Evolutionary conservation across 2,113 vertebrate species (phyloP).

Genomic region (Leptodactylus fuscus): DNA sequence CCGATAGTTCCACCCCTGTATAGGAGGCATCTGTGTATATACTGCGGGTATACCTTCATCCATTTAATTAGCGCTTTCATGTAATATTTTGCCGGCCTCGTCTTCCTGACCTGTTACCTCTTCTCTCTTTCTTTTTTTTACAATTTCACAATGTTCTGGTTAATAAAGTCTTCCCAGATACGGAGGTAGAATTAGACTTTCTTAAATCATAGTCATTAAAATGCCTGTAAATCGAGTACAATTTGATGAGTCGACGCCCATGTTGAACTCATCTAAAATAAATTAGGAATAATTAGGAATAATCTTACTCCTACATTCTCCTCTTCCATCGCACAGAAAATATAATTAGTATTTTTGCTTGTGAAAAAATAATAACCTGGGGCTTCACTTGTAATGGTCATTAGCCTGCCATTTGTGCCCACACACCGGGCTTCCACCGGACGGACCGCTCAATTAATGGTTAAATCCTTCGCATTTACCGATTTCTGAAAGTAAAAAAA

Average conservation of each 20-base stretch:
- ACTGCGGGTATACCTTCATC: not conserved
- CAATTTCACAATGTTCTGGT: not conserved
- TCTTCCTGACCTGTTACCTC: not conserved
- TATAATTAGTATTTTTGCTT: constrained; percentile 32
- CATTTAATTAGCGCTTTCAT: not conserved
- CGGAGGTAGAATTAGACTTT: constrained; percentile 1
- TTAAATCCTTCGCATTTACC: not conserved
- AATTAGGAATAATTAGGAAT: constrained; percentile 33
- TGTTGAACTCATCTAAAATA: constrained; percentile 38
- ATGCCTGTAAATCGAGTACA: constrained; percentile 14
- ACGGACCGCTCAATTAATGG: constrained; percentile 18
- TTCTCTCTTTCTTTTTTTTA: not conserved
- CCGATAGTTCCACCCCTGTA: no score
- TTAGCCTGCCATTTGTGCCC: constrained; percentile 44
- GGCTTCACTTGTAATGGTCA: constrained; percentile 20
- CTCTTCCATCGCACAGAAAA: constrained; percentile 4
- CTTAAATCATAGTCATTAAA: constrained; percentile 33
- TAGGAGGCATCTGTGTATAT: not conserved
- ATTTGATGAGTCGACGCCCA: constrained; percentile 30
- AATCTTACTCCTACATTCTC: constrained; percentile 41
- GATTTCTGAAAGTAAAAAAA: not conserved
- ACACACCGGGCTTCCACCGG: constrained; percentile 13
- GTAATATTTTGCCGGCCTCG: not conserved
- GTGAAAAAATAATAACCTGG: not conserved
- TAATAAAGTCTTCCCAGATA: not conserved